These are phyloP conservation scores for Luehdorfia chinensis DNA, from an alignment of 1,140 invertebrate genomes.

Conservation along the genomic window DNA sequence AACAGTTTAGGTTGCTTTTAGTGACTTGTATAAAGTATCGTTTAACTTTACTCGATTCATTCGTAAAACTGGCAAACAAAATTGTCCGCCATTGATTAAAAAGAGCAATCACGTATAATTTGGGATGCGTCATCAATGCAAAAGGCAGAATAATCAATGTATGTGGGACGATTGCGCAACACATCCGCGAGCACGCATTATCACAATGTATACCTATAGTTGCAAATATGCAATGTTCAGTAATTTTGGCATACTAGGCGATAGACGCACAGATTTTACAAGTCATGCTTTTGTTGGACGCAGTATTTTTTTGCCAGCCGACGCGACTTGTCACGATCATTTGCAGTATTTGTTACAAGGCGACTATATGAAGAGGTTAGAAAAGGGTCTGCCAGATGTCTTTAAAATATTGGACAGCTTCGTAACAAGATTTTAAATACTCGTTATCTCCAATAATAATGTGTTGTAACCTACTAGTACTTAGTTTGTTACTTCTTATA, in stretches of 20 bases:
- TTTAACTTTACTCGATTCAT: background rate
- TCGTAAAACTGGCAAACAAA: conserved; percentile 5
- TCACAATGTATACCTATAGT: background rate
- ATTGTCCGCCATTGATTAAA: background rate
- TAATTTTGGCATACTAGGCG: too few relatives aligned
- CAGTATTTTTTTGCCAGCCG: conserved; percentile 6
- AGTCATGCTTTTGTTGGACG: too few relatives aligned
- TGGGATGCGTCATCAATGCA: conserved; percentile 2
- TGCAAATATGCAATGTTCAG: background rate
- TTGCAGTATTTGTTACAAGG: conserved; percentile 10
- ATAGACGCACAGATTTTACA: too few relatives aligned
- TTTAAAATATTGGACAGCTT: conserved; percentile 5
- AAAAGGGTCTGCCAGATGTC: background rate
- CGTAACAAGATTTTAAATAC: too few relatives aligned
- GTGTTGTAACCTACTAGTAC: too few relatives aligned
- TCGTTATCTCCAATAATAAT: too few relatives aligned
- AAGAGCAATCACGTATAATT: conserved; percentile 3
- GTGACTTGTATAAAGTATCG: too few relatives aligned
- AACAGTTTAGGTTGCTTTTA: too few relatives aligned
- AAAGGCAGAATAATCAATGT: conserved; percentile 1
- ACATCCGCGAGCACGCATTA: background rate
- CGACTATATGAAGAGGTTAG: background rate
- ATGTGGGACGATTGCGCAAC: conserved; percentile 7
- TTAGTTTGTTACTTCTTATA: too few relatives aligned
- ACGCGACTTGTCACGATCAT: background rate